Base-by-base conservation (phyloP, 2,888 invertebrate genomes). In the Lepidocyrtinus sp. region DNA sequence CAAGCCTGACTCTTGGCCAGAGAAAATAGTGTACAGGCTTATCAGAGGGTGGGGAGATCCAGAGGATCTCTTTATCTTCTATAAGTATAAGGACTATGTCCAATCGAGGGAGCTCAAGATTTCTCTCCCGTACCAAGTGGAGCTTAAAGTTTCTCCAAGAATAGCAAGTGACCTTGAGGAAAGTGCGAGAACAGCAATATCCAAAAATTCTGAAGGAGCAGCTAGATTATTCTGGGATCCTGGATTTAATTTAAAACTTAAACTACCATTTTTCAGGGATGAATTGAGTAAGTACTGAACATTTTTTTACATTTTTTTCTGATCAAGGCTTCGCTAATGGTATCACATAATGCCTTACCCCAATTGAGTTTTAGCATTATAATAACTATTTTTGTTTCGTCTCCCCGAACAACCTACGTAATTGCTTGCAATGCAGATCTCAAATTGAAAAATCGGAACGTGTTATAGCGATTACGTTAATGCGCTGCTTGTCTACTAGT, bases 231-330 rank as follows among this genome's bases (percentile, higher is more conserved):
- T 86, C 67, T 86, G 83, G 75, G 87, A 87, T 73, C 87, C 87
- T 9, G 87, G 87, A 27, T 87, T 87, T 68, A 86, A 87, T 59
- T 64, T 87, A 12, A 86, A 86, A 64, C 75, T 87, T 55, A 87
- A 87, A 75, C 68, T 87, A 15, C 87, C 87, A n/a, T 87, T 87
- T 73, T 85, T 86, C 79, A 72, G 83, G 17, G 87, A 87, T 71
- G 87, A 87, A 71, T 75, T 87, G 21, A 87, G 87, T 87, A 83
- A 86, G 86, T 84, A n/a, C n/a, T n/a, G n/a, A n/a, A n/a, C n/a
- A n/a, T n/a, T n/a, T n/a, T n/a, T n/a, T n/a, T n/a, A n/a, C n/a
- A n/a, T n/a, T n/a, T n/a, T n/a, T n/a, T n/a, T n/a, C n/a, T n/a
- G n/a, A n/a, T n/a, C n/a, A n/a, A n/a, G n/a, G n/a, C n/a, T n/a